These are phyloP conservation scores for Ostrea denselamellosa DNA, from an alignment of 1,140 invertebrate genomes.

Conservation along the genomic window DNA sequence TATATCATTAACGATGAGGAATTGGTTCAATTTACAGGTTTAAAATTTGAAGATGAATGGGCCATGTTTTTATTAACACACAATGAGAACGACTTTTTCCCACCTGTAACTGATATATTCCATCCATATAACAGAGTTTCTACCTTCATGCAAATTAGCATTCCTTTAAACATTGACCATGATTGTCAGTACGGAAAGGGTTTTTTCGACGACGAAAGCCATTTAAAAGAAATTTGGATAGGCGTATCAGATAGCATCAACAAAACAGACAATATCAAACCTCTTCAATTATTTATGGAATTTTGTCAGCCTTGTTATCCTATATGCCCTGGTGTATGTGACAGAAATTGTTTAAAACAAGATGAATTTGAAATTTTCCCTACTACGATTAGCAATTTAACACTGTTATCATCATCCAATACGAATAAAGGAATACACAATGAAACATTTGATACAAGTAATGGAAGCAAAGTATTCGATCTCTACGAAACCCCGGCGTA, in stretches of 20 bases:
- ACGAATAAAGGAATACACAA: background rate
- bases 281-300: conserved; percentile 40
- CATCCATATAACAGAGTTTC: conserved; percentile 34
- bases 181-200: conserved; percentile 47
- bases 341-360: background rate
- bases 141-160: background rate
- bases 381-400: background rate
- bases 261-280: conserved; percentile 39
- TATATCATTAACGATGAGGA: conserved; percentile 44
- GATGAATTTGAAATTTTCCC: conserved; percentile 29
- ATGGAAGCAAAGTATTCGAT: background rate
- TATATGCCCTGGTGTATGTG: conserved; percentile 19
- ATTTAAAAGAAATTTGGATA: conserved; percentile 53
- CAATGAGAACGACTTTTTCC: conserved; percentile 43
- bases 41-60: background rate
- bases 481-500: conserved; percentile 48
- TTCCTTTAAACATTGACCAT: conserved; percentile 23
- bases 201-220: conserved; percentile 50
- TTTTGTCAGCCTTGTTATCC: conserved; percentile 45
- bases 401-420: background rate
- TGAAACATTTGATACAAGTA: background rate
- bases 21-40: conserved; percentile 14
- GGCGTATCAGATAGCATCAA: conserved; percentile 50
- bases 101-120: conserved; percentile 44
- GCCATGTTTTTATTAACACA: background rate